phyloP scores from a whole-genome alignment of 2,113 vertebrate species.

The Pampusana beccarii region DNA sequence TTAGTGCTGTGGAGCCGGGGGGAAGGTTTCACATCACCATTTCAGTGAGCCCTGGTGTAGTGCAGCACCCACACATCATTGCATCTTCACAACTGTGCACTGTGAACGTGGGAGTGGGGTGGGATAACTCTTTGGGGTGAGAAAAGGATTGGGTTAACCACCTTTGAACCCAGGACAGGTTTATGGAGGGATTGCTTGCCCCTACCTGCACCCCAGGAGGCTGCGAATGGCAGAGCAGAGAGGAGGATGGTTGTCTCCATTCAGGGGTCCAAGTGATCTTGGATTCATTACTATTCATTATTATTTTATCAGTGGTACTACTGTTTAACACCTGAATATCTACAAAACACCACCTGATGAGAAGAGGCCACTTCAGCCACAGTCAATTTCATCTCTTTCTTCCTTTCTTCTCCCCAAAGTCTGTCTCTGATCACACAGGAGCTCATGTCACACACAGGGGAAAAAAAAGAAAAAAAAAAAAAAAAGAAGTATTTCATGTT shows the following conservation, averaged over 20 bases:
- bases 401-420: not conserved
- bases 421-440: not conserved
- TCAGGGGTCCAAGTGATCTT: not conserved
- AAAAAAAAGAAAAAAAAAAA: no score
- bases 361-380: not conserved
- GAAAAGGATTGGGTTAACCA: not conserved
- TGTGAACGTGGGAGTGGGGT: not conserved
- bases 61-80: accelerated
- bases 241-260: accelerated
- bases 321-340: accelerated
- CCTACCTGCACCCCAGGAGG: not conserved
- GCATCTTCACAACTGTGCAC: accelerated
- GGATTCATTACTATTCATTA: not conserved
- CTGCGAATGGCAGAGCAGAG: not conserved
- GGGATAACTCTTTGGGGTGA: not conserved
- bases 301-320: not conserved
- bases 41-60: accelerated
- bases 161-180: not conserved
- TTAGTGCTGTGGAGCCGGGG: not conserved
- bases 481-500: not conserved
- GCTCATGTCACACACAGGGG: not conserved
- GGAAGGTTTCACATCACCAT: not conserved
- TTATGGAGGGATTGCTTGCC: not conserved
- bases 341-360: not conserved
- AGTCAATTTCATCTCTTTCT: not conserved